Evolutionary conservation across 2,888 invertebrate species (phyloP).

Genomic region (Megastigmus dorsalis): DNA sequence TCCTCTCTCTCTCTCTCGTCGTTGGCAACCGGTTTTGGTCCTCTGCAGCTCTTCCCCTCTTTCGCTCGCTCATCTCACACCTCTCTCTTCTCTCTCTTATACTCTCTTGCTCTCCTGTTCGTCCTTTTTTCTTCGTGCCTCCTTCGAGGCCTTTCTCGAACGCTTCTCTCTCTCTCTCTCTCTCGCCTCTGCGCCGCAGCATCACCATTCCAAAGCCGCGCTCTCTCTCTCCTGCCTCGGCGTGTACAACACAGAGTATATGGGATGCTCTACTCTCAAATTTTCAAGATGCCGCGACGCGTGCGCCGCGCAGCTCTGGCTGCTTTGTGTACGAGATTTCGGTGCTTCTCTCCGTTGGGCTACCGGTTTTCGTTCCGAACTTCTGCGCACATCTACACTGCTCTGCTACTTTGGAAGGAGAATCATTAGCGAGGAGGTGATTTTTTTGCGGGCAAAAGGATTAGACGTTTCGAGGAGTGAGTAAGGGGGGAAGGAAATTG

Average conservation of each 20-base stretch:
- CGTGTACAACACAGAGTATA: no score
- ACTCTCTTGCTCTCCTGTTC: constrained; percentile 50
- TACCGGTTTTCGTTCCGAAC: constrained; percentile 37
- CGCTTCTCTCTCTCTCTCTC: no score
- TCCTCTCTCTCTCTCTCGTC: constrained; percentile 21
- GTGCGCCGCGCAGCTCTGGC: neutral
- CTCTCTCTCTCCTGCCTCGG: no score
- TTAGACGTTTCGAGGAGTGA: no score
- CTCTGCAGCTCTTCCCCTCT: constrained; percentile 35
- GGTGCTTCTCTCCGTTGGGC: neutral
- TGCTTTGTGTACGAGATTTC: constrained; percentile 19
- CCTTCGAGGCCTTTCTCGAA: constrained; percentile 48
- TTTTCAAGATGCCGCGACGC: constrained; percentile 33
- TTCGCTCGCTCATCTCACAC: constrained; percentile 49
- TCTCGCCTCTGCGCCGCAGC: no score
- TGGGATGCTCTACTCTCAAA: constrained; percentile 42
- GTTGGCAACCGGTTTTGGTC: constrained; percentile 45
- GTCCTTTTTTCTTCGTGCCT: constrained; percentile 50
- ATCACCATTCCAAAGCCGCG: no score
- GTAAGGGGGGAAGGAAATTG: no score
- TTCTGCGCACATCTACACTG: no score
- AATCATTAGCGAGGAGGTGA: no score
- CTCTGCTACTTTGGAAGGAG: no score
- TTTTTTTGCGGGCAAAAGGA: no score
- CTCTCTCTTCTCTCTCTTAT: constrained; percentile 47